Conservation (phyloP, 2,113 vertebrate genomes). For the Rhagologus leucostigma region DNA sequence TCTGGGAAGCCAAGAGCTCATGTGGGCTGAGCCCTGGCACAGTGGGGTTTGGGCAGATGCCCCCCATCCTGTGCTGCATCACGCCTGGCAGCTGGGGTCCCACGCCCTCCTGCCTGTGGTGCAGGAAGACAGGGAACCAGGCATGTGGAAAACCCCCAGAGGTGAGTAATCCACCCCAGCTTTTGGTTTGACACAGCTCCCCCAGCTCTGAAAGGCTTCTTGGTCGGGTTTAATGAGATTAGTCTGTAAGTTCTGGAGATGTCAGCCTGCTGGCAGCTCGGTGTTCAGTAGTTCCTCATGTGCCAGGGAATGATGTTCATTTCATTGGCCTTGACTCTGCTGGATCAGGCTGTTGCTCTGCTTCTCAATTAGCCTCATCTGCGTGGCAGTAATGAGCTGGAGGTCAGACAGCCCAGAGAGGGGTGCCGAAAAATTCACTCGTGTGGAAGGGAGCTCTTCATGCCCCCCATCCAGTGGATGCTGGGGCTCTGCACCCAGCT, state of each 20-base stretch:
- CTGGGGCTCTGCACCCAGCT: not conserved
- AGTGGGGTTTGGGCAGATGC: accelerated
- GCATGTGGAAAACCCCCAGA: not conserved
- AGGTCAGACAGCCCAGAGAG: not conserved
- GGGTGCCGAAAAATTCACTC: not conserved
- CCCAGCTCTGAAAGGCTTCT: conserved; percentile 22
- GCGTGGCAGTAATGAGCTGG: not conserved
- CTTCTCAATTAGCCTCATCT: not conserved
- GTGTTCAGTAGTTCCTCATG: not conserved
- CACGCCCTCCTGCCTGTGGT: accelerated
- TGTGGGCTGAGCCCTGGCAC: not conserved
- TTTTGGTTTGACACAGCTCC: not conserved
- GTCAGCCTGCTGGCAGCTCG: conserved; percentile 44
- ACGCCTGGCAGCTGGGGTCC: not conserved
- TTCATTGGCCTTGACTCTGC: not conserved
- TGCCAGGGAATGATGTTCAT: conserved; percentile 45
- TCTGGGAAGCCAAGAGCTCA: not conserved
- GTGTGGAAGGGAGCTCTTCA: not conserved
- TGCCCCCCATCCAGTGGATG: accelerated
- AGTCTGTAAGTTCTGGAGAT: not conserved
- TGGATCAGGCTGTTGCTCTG: not conserved
- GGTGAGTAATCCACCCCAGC: not conserved
- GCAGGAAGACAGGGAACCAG: not conserved
- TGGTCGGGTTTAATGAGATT: conserved; percentile 25
- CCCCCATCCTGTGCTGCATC: not conserved